Evolutionary conservation across 2,113 vertebrate genomes (phyloP), one percentile per base, ranked within the genome.

Genomic region (Opisthocomus hoazin): DNA sequence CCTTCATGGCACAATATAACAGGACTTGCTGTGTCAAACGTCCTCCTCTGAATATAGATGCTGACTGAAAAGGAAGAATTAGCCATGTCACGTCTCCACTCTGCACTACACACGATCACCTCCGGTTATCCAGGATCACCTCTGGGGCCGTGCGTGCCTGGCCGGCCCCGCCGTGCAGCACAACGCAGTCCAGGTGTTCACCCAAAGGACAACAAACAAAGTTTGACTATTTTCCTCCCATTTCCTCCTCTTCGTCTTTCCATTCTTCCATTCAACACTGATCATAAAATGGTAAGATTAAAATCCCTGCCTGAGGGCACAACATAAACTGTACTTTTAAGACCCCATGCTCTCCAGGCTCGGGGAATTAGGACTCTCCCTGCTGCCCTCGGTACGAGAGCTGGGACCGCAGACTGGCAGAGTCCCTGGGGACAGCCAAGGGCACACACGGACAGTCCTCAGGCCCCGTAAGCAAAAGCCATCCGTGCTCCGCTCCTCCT

Each of bases 131-230:
- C 0, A 54, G 51, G 57, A 85, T 76, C 84, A 39, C 50, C 51
- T 15, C 69, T 45, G 39, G 37, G 56, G 79, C 54, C 0, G 0
- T 4, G 58, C 21, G 74, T 50, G 74, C 68, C 54, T 7, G 30
- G 30, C 54, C 0, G 0, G 27, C 66, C 78, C 87, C 0, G 0
- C 83, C 27, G 30, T 12, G 78, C 61, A 39, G 69, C 66, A 32
- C n/a, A 17, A 45, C 1, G 3, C 57, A 39, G 19, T 19, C 85
- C 73, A 89, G 86, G 83, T 84, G 88, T 21, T 84, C 76, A 75
- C 34, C 7, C 87, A 94, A n/a, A 73, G 74, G 48, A n/a, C n/a
- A 82, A 68, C 51, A 54, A 70, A 2, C 17, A 21, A 80, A 84
- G 51, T 77, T 61, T 57, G 46, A 68, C 75, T 79, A 9, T 64